Evolutionary conservation across 2,113 vertebrate species (phyloP).

Genomic region (Tapirus terrestris): DNA sequence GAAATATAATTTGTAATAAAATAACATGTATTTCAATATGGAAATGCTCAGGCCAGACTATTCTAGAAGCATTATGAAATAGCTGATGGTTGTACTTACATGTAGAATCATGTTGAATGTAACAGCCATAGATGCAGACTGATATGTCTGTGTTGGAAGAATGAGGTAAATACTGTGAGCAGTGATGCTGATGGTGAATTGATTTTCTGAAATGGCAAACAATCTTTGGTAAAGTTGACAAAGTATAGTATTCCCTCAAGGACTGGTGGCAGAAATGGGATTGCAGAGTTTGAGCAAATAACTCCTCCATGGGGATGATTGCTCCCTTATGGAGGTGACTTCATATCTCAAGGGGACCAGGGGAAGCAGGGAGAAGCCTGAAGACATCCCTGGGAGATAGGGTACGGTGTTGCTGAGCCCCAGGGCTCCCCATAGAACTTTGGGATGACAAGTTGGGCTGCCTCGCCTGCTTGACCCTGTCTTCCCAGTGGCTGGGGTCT

Average conservation of each 20-base stretch:
- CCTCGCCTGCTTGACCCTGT: neutral
- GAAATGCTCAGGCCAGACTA: neutral
- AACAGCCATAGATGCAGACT: neutral
- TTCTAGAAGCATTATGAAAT: neutral
- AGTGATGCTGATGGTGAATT: neutral
- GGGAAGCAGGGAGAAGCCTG: neutral
- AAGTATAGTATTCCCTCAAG: neutral
- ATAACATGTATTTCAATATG: neutral
- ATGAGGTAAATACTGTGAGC: neutral
- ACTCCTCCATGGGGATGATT: neutral
- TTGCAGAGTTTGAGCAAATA: neutral
- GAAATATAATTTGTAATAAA: neutral
- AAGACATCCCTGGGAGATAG: neutral
- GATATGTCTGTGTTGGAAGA: neutral
- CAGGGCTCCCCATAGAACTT: neutral
- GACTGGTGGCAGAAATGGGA: neutral
- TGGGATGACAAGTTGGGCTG: neutral
- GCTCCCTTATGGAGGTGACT: neutral
- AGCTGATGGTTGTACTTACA: neutral
- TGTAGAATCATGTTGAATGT: neutral
- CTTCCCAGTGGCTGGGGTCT: neutral
- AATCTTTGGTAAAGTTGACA: neutral
- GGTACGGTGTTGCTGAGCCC: neutral
- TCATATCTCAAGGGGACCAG: neutral
- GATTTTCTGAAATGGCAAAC: neutral